These are phyloP conservation scores for Pseudoatta argentina DNA, from an alignment of 1,140 invertebrate species.

Conservation along the genomic window DNA sequence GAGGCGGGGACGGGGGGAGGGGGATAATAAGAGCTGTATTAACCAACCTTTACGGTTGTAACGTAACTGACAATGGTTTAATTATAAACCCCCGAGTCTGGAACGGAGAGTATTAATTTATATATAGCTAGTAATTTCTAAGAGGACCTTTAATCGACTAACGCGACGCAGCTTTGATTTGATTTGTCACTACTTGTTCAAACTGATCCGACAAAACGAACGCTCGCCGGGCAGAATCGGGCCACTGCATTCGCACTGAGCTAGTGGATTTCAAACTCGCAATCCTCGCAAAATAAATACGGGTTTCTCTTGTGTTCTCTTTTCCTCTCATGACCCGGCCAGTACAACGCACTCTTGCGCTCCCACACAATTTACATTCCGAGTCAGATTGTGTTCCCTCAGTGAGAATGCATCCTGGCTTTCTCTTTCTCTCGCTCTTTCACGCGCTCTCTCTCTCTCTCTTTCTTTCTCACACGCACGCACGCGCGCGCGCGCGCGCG, in stretches of 20 bases:
- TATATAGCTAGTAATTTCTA: conserved; percentile 67
- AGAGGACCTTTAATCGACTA: conserved; percentile 73
- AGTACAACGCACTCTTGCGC: conserved; percentile 47
- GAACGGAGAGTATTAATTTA: conserved; percentile 52
- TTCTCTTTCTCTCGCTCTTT: conserved; percentile 9
- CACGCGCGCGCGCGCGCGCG: rapidly evolving
- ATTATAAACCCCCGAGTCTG: conserved; percentile 15
- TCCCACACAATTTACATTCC: conserved; percentile 72
- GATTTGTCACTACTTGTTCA: conserved; percentile 78
- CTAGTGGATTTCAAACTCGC: conserved; percentile 66
- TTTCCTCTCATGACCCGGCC: conserved; percentile 3
- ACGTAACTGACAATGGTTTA: conserved; percentile 56
- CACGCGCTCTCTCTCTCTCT: neutral
- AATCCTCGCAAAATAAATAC: conserved; percentile 75
- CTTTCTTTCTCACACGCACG: neutral
- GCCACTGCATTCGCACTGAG: conserved; percentile 69
- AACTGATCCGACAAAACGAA: conserved; percentile 69
- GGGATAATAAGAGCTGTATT: neutral
- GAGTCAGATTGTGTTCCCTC: conserved; percentile 68
- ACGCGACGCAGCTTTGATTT: conserved; percentile 81
- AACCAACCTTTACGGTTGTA: conserved; percentile 38
- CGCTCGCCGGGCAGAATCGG: conserved; percentile 61
- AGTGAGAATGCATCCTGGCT: conserved; percentile 71
- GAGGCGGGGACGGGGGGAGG: neutral
- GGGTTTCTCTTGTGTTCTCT: conserved; percentile 12